Evolutionary conservation across 2,888 invertebrate species (phyloP).

Genomic region (Eurytoma californica): DNA sequence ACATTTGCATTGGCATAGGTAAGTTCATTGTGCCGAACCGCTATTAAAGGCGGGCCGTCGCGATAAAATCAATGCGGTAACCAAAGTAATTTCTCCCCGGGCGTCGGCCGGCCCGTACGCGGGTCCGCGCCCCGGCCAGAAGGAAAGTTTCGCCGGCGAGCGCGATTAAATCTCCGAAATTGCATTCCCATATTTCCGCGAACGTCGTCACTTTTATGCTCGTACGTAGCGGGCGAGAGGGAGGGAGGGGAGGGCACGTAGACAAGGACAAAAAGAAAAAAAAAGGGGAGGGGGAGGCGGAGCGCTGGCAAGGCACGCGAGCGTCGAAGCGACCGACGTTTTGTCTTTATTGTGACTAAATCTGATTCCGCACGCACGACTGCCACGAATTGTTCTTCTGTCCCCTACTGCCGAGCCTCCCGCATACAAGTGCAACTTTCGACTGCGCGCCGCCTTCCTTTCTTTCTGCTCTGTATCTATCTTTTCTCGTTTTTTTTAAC

Average conservation of each 20-base stretch:
- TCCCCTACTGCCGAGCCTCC: neutral
- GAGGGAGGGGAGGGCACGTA: neutral
- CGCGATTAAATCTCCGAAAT: constrained; percentile 46
- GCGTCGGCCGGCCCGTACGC: neutral
- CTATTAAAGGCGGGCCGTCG: neutral
- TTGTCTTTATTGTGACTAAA: constrained; percentile 46
- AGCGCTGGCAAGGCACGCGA: constrained; percentile 7
- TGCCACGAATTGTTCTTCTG: constrained; percentile 44
- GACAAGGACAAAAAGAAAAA: neutral
- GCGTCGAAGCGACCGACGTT: constrained; percentile 31
- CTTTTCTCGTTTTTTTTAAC: neutral
- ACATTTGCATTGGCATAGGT: neutral
- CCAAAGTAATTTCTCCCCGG: constrained; percentile 31
- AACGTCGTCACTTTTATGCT: constrained; percentile 40
- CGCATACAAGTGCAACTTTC: too few relatives aligned
- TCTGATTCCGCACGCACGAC: constrained; percentile 49
- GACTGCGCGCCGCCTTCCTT: neutral
- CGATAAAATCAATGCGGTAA: constrained; percentile 36
- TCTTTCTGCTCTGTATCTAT: neutral
- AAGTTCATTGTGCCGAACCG: neutral
- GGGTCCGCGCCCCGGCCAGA: neutral
- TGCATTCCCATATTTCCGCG: constrained; percentile 43
- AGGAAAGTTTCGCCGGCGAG: constrained; percentile 27
- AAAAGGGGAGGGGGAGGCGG: neutral
- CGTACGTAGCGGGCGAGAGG: neutral